Evolutionary conservation across 2,888 invertebrate species (phyloP).

Genomic region (Crioceris asparagi): DNA sequence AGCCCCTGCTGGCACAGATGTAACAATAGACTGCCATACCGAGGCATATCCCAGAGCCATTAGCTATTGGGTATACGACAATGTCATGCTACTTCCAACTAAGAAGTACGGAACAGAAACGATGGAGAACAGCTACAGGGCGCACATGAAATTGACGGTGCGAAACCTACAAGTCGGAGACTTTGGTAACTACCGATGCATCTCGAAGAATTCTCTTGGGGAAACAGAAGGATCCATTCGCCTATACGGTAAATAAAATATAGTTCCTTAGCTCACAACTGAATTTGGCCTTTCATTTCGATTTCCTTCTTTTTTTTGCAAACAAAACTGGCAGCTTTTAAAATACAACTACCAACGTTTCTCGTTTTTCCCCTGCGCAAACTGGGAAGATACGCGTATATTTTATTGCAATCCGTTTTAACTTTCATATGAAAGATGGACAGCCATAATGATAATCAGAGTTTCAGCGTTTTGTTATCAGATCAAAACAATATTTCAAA

Average conservation of each 20-base stretch:
- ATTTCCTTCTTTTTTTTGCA: too few relatives aligned
- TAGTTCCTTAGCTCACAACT: too few relatives aligned
- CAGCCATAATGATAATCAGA: too few relatives aligned
- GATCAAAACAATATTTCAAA: too few relatives aligned
- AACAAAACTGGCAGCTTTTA: too few relatives aligned
- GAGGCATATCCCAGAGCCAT: conserved; percentile 87
- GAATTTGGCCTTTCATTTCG: too few relatives aligned
- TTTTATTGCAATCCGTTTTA: too few relatives aligned
- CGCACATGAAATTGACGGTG: conserved; percentile 82
- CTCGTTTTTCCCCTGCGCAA: too few relatives aligned
- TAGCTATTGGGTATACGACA: conserved; percentile 87
- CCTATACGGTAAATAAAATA: conserved; percentile 83
- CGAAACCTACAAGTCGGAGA: conserved; percentile 72
- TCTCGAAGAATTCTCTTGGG: conserved; percentile 87
- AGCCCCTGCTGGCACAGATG: conserved; percentile 81
- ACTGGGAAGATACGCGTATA: too few relatives aligned
- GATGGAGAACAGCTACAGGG: conserved; percentile 77
- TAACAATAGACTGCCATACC: conserved; percentile 85
- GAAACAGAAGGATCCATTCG: conserved; percentile 89
- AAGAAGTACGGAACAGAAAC: conserved; percentile 78
- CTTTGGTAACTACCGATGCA: conserved; percentile 86
- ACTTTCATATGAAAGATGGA: too few relatives aligned
- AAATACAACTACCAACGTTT: too few relatives aligned
- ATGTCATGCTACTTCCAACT: conserved; percentile 79
- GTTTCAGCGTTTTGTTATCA: too few relatives aligned